Evolutionary conservation across 2,113 vertebrate species (phyloP), one percentile per base, ranked within the genome.

Genomic region (Triplophysa tibetana): DNA sequence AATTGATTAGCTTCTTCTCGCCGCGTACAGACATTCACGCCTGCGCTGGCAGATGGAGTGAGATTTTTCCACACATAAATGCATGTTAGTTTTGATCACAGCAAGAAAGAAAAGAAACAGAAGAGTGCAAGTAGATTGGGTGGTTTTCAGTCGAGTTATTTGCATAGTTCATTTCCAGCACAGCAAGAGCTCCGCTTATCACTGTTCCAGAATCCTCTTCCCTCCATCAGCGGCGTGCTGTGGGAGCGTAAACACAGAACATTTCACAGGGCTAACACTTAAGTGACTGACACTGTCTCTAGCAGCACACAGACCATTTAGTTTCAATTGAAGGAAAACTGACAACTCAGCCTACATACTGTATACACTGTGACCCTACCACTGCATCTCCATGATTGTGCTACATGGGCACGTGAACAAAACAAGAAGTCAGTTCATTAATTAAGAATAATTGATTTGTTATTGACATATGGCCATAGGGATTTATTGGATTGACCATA

Each of bases 121-220:
- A 69, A 41, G 16, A 33, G 24, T 48, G 23, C 16, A 50, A 33
- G 17, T 79, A 41, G 56, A 63, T 70, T 62, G 24, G 38, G 41
- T 60, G 8, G 29, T 78, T 60, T 61, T 12, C n/a, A 48, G 24
- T 70, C 8, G 24, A 54, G 58, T 43, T 73, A 73, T 80, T 80
- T 58, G 61, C 78, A 66, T 80, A 70, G 66, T 63, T 48, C 11
- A 63, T 79, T 62, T 70, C 41, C 3, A 79, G 38, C 60, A 14
- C 68, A 73, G 69, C 19, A 21, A 63, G 19, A 43, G 14, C 14
- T 26, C 78, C 12, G 78, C 68, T 80, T 61, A 62, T 61, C 65
- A 52, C 56, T 14, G n/a, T 79, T 11, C 68, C 68, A 54, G 58
- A 65, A 65, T 63, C 29, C 26, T 19, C 50, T 14, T 45, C 43